Evolutionary conservation across 2,797 vertebrate genomes (phyloP), one percentile per base, ranked within the genome.

Genomic region (Diceros bicornis): DNA sequence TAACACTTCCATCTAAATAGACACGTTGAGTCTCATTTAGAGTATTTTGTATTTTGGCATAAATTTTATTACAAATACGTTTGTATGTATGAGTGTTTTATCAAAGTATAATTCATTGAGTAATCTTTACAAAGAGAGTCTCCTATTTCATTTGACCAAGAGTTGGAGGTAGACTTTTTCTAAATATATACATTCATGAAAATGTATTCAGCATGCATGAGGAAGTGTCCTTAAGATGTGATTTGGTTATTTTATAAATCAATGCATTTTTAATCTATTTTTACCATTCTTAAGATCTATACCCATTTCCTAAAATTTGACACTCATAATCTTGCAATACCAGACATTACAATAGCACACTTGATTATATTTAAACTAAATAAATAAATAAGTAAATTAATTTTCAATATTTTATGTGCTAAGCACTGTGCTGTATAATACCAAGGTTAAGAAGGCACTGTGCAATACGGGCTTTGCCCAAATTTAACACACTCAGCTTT

Each of bases 111-210:
- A 47, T 77, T 77, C 25, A 71, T 41, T 84, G 21, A 64, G 32
- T 57, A 59, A 21, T 21, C 89, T 91, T 89, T 91, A 3, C 10
- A 61, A 34, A 68, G 14, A 89, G 0, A 29, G 3, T 61, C 14
- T 74, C 3, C 7, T 52, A 47, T 89, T 55, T 32, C 64, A 85
- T 57, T 87, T 66, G 1, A 29, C 16, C 1, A 86, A 92, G 61
- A 57, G 59, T 27, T 66, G 47, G 8, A 77, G 57, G 10, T 8
- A 55, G 16, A 52, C 13, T 7, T 86, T 89, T 69, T 47, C 16
- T 64, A 78, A 85, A 29, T 68, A 86, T 93, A 59, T 10, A 78
- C 91, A 66, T 69, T 62, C 7, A 89, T 6, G 82, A 32, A 74
- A 91, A 91, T 57, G 1, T 5, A 66, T 61, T 89, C 1, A 55